Base-by-base conservation (phyloP, 2,797 vertebrate genomes). In the Atherinosoma microstoma region DNA sequence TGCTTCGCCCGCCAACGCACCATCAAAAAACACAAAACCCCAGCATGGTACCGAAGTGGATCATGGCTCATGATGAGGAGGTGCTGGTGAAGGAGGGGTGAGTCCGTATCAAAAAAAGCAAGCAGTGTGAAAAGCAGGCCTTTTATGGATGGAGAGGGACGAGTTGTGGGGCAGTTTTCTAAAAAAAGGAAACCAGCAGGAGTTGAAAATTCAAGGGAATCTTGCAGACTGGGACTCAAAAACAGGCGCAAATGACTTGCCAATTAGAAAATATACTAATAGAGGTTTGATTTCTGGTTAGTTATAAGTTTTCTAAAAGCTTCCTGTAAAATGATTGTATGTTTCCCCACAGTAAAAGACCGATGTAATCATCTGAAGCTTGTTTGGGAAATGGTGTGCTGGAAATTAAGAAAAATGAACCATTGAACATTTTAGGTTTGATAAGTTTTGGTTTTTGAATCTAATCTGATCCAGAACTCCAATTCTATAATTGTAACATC, bases 1-100 rank as follows among this genome's bases (percentile, higher is more conserved):
- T 16, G 6, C 42, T 47, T n/a, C 42, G 7, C 45, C 64, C 71
- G 40, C 86, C 82, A 69, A 87, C 76, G 64, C 84, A 36, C 70
- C 79, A 87, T 87, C 76, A 49, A 87, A 82, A 87, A 82, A 82
- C 80, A 84, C 75, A 73, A 53, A 83, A 79, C 57, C 65, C 4
- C 75, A 64, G 70, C 75, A 62, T 24, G 74, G 78, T 78, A 80
- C 63, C 83, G 40, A 84, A 79, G 79, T 75, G 66, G 75, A 86
- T 67, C 75, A 80, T 36, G 63, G 82, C 76, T 83, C 56, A 1
- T 61, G 81, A 81, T 81, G 76, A 64, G 40, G 73, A n/a, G 45
- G 36, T 2, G 54, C 7, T 38, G 18, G 12, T 24, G 65, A 22
- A 10, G 68, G 60, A 61, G 61, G 29, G 2, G 78, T 54, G 64